Evolutionary conservation across 1,140 invertebrate species (phyloP).

Genomic region (silkworm (Bombyx mori)): DNA sequence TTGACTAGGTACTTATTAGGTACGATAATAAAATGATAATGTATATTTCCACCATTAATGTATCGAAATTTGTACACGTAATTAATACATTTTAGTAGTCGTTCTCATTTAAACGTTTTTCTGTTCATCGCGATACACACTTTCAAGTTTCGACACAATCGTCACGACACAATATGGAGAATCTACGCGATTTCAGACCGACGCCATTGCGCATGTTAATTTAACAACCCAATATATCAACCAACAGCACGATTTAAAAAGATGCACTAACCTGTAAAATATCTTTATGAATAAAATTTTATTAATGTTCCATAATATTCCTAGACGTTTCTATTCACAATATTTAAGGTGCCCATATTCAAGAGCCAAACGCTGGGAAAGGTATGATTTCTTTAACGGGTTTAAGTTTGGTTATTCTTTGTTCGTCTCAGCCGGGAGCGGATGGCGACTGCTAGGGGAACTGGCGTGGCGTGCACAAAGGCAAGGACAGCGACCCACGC

Average conservation of each 20-base stretch:
- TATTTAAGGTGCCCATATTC: slow-evolving; percentile 15
- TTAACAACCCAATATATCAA: slow-evolving; percentile 1
- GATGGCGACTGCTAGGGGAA: slow-evolving; percentile 17
- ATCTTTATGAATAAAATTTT: slow-evolving; percentile 16
- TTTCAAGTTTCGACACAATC: too few relatives aligned
- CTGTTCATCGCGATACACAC: too few relatives aligned
- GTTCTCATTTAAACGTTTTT: too few relatives aligned
- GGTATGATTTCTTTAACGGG: background rate
- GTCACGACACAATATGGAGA: too few relatives aligned
- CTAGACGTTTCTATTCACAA: slow-evolving; percentile 17
- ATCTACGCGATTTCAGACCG: background rate
- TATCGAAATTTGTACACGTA: too few relatives aligned
- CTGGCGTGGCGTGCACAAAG: slow-evolving; percentile 15
- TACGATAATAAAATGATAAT: too few relatives aligned
- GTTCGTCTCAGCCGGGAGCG: slow-evolving; percentile 27
- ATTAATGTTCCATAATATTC: slow-evolving; percentile 9
- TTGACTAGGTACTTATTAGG: too few relatives aligned
- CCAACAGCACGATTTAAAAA: slow-evolving; percentile 11
- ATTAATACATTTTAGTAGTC: too few relatives aligned
- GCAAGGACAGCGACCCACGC: slow-evolving; percentile 25
- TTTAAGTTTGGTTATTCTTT: slow-evolving; percentile 19
- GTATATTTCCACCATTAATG: too few relatives aligned
- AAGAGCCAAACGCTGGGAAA: slow-evolving; percentile 12
- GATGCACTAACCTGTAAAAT: slow-evolving; percentile 35
- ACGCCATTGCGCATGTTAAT: slow-evolving; percentile 19